Evolutionary conservation across 2,797 vertebrate species (phyloP).

Genomic region (Australoheros facetus): DNA sequence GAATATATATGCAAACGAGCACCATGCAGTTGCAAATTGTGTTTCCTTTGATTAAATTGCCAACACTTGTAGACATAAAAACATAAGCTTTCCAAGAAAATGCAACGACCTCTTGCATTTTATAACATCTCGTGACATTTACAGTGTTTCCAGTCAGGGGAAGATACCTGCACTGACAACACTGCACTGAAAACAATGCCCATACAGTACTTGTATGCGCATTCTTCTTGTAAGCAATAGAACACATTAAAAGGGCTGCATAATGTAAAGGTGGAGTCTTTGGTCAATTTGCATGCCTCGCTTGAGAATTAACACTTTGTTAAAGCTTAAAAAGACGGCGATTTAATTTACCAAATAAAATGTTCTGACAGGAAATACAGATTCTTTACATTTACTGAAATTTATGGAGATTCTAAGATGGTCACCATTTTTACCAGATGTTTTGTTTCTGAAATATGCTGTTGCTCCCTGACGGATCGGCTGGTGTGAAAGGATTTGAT

Average conservation of each 20-base stretch:
- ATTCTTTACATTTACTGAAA: background rate
- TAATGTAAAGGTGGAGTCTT: slow-evolving; percentile 19
- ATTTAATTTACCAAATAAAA: background rate
- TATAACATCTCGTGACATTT: background rate
- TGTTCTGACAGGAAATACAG: background rate
- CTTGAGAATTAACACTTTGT: background rate
- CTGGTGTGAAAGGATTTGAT: slow-evolving; percentile 33
- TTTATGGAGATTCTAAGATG: background rate
- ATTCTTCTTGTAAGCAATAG: background rate
- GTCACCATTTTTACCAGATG: background rate
- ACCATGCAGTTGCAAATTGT: background rate
- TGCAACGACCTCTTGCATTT: background rate
- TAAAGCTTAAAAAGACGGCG: too few relatives aligned
- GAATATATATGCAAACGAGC: background rate
- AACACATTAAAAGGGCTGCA: background rate
- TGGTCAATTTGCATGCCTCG: background rate
- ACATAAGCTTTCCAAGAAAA: slow-evolving; percentile 9
- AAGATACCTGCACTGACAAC: background rate
- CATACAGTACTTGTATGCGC: background rate
- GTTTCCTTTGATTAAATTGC: background rate
- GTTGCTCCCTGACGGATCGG: background rate
- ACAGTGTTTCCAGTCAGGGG: background rate
- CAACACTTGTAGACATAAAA: slow-evolving; percentile 3
- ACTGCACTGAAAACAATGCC: background rate
- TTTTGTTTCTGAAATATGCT: slow-evolving; percentile 16